Base-by-base conservation (phyloP, 1,140 invertebrate species). In the Sipha flava region DNA sequence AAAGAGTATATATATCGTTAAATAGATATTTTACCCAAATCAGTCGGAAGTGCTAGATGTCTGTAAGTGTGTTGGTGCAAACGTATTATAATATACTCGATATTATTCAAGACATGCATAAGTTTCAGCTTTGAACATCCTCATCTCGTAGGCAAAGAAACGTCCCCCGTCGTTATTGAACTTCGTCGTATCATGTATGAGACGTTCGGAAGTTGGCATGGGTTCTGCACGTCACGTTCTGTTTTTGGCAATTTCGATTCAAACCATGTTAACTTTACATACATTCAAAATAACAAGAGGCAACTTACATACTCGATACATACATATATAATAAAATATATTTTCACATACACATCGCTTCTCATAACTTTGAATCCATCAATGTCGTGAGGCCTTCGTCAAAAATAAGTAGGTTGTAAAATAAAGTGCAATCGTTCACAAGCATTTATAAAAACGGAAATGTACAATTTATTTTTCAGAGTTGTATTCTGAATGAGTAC, bases 81-180 rank as follows among this genome's bases (percentile, higher is more conserved):
- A 10, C 4, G 49, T 75, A 54, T 49, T 52, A 75, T 75, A 75
- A 52, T 45, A 16, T 9, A 31, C 31, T 72, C 45, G 45, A 72
- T 72, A 52, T 75, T 75, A 75, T 75, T 75, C 70, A 54, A 75
- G 29, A 49, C 70, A 75, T 75, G 70, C 49, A 52, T 75, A 75
- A 75, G 70, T 75, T 75, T 75, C 29, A 23, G 31, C 70, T 75
- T 75, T 54, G 70, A 75, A 52, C 45, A 43, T 75, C 40, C 29
- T 23, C 40, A 7, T 34, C n/a, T 54, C 47, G 18, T 34, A 4
- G n/a, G 21, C 14, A 14, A 37, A 54, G 70, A 37, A 37, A 75
- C 29, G 29, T 75, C 45, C 29, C 31, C 45, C 26, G 23, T n/a
- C 34, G 29, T 66, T 43, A 43, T 40, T 26, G 34, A 66, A 66